phyloP scores from a whole-genome alignment of 1,140 invertebrate genomes.

The Drosophila setifemur region DNA sequence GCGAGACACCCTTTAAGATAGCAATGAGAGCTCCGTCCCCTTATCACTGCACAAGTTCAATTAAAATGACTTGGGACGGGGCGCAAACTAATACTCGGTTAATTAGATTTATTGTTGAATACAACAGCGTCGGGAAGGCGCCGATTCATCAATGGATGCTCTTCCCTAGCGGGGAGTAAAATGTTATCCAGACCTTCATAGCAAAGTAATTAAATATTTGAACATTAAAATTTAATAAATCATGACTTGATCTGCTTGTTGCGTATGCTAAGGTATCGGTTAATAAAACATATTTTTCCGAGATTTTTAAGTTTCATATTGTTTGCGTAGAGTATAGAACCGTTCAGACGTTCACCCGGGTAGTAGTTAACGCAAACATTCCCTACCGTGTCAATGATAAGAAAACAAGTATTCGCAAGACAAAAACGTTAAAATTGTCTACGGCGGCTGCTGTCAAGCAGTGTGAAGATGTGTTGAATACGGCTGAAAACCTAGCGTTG shows the following conservation, averaged over 20 bases:
- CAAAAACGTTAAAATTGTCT: conserved; percentile 24
- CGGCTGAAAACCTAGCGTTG: conserved; percentile 1
- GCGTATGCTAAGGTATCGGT: neutral
- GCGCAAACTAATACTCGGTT: conserved; percentile 38
- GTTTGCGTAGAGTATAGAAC: neutral
- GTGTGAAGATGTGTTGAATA: conserved; percentile 2
- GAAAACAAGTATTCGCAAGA: conserved; percentile 33
- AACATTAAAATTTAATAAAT: neutral
- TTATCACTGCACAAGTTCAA: conserved; percentile 64
- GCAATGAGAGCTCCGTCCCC: conserved; percentile 4
- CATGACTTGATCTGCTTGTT: neutral
- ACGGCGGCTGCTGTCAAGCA: conserved; percentile 9
- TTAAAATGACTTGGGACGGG: conserved; percentile 43
- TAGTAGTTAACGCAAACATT: conserved; percentile 17
- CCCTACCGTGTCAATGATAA: conserved; percentile 33
- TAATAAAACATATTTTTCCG: neutral
- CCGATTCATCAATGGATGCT: neutral
- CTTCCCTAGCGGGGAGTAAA: too few species aligned
- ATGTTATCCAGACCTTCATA: too few species aligned
- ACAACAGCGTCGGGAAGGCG: neutral
- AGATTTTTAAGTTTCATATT: neutral
- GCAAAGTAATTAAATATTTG: too few species aligned
- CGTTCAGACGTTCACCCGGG: neutral
- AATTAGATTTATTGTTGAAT: conserved; percentile 51
- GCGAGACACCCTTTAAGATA: conserved; percentile 4